Conservation (phyloP, 1,140 invertebrate genomes). For the Nasonia vitripennis region DNA sequence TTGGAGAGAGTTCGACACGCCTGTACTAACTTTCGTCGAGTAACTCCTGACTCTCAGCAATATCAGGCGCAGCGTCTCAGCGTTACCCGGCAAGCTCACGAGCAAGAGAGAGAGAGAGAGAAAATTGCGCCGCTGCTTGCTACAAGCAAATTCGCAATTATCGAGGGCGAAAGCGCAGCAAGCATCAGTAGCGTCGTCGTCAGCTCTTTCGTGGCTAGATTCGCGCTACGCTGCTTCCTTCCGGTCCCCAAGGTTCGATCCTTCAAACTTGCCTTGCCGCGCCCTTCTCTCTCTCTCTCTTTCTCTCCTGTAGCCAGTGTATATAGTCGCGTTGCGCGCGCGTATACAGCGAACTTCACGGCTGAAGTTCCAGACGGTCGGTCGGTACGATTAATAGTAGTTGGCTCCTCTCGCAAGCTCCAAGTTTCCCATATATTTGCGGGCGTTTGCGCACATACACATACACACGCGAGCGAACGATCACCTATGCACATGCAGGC, state of each 20-base stretch:
- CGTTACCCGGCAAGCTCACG: not conserved
- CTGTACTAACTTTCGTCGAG: too few relatives aligned
- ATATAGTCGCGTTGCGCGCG: not conserved
- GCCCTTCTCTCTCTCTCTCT: not conserved
- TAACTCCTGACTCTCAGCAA: not conserved
- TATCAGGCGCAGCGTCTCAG: not conserved
- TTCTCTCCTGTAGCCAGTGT: not conserved
- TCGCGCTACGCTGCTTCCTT: slow-evolving; percentile 54
- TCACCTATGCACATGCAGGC: not conserved
- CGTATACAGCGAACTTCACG: slow-evolving; percentile 45
- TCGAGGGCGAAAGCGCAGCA: not conserved
- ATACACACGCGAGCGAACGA: not conserved
- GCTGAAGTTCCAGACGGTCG: slow-evolving; percentile 56
- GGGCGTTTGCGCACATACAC: not conserved
- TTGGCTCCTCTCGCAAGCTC: slow-evolving; percentile 56
- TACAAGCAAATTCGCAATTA: slow-evolving; percentile 22
- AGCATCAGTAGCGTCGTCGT: slow-evolving; percentile 37
- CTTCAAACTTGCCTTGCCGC: slow-evolving; percentile 27
- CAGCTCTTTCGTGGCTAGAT: slow-evolving; percentile 56
- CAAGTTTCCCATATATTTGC: not conserved
- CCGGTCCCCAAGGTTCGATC: slow-evolving; percentile 55
- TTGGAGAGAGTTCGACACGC: too few relatives aligned
- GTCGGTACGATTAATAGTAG: slow-evolving; percentile 60
- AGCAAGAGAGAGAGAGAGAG: not conserved
- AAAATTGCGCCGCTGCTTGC: not conserved